These are phyloP conservation scores for Ochropleura plecta DNA, from an alignment of 2,888 invertebrate genomes.

Conservation along the genomic window DNA sequence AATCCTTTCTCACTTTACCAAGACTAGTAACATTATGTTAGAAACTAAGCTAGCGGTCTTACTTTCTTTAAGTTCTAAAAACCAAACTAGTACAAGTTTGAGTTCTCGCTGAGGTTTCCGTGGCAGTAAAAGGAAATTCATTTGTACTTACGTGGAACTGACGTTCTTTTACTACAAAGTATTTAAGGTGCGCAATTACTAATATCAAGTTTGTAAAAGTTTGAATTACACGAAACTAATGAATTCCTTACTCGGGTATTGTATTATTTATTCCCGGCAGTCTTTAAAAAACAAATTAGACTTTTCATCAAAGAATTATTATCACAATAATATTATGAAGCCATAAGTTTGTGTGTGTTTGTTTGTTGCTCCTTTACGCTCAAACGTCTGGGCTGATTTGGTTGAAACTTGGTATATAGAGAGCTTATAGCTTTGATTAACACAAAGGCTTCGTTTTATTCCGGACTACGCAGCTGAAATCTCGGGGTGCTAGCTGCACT, in stretches of 20 bases:
- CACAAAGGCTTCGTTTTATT: no score
- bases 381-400: no score
- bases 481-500: no score
- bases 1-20: slow-evolving; percentile 7
- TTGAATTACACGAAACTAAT: slow-evolving; percentile 32
- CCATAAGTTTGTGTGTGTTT: no score
- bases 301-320: background rate
- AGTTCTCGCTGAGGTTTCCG: slow-evolving; percentile 44
- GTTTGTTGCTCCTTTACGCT: no score
- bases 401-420: no score
- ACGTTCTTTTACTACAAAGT: slow-evolving; percentile 40
- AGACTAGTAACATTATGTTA: slow-evolving; percentile 17
- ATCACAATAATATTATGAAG: no score
- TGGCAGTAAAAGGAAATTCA: slow-evolving; percentile 46
- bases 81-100: slow-evolving; percentile 31
- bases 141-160: slow-evolving; percentile 38
- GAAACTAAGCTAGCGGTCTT: slow-evolving; percentile 6
- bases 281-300: background rate
- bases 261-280: background rate
- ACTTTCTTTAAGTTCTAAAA: slow-evolving; percentile 35
- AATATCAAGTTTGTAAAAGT: slow-evolving; percentile 34
- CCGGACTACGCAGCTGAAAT: no score
- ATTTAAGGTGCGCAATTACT: slow-evolving; percentile 47
- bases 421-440: no score
- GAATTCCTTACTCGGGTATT: background rate